Conservation (phyloP, 2,113 vertebrate species). For the Crotalus helleri region DNA sequence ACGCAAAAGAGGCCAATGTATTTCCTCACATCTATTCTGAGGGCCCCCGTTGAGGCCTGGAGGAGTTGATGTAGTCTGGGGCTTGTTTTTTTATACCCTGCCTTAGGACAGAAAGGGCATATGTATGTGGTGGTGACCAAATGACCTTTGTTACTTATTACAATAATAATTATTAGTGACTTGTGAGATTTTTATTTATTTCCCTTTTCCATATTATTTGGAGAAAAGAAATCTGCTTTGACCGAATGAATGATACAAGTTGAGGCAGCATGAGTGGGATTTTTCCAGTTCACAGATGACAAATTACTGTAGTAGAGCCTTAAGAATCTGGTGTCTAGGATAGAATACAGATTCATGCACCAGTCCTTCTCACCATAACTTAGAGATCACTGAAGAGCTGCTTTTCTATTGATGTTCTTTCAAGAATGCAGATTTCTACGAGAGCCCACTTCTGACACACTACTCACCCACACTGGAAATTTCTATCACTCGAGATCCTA, state of each 20-base stretch:
- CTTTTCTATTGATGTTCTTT: slow-evolving; percentile 42
- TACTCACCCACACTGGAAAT: slow-evolving; percentile 34
- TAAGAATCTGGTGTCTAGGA: not conserved
- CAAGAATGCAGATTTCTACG: slow-evolving; percentile 44
- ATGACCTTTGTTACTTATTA: not conserved
- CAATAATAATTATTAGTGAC: not conserved
- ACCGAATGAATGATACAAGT: not conserved
- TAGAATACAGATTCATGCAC: slow-evolving; percentile 27
- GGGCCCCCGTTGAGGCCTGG: not conserved
- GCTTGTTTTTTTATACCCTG: not conserved
- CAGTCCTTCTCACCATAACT: slow-evolving; percentile 10
- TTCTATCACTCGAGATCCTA: slow-evolving; percentile 43
- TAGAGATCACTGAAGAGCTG: slow-evolving; percentile 27
- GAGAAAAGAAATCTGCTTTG: slow-evolving; percentile 18
- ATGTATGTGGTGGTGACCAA: not conserved
- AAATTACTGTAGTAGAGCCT: slow-evolving; percentile 36
- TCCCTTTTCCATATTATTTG: slow-evolving; percentile 25
- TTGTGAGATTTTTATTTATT: slow-evolving; percentile 28
- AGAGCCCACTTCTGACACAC: slow-evolving; percentile 40
- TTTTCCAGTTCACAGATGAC: slow-evolving; percentile 37
- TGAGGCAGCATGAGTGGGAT: slow-evolving; percentile 1
- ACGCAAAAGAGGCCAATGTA: not conserved
- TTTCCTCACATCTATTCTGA: not conserved
- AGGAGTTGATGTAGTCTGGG: not conserved
- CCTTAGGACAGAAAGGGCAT: not conserved